Percentiles rank a stretch among this genome's conserved stretches.
phyloP scores from a whole-genome alignment of 2,797 vertebrate species.

The Danio aesculapii region DNA sequence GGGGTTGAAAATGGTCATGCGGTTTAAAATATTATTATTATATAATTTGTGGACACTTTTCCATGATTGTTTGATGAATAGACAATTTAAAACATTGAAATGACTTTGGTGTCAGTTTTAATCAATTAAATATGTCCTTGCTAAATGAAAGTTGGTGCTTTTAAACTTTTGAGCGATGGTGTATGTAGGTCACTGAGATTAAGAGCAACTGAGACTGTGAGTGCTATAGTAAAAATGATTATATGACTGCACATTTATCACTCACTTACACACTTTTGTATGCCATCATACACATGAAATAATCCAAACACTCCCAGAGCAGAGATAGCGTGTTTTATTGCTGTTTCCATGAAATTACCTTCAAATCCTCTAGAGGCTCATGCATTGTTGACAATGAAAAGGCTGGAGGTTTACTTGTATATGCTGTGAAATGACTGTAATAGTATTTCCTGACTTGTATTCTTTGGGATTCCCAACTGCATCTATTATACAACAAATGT shows the following conservation, averaged over 20 bases:
- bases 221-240: neutral
- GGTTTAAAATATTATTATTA: neutral
- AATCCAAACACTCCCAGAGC: neutral
- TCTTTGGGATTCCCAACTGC: neutral
- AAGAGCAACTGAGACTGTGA: neutral
- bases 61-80: neutral
- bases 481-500: neutral
- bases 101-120: neutral
- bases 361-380: neutral
- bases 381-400: slow-evolving; percentile 2
- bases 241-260: neutral
- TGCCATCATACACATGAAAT: neutral
- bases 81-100: neutral
- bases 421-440: slow-evolving; percentile 8
- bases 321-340: neutral
- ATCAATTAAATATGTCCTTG: neutral
- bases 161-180: neutral
- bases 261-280: neutral
- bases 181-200: neutral
- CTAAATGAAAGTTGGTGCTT: too few species aligned
- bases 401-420: slow-evolving; percentile 6
- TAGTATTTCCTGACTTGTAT: neutral
- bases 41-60: neutral
- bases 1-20: neutral
- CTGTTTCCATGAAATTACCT: slow-evolving; percentile 8